Evolutionary conservation across 2,888 invertebrate genomes (phyloP).

Genomic region (Erebia epiphron): DNA sequence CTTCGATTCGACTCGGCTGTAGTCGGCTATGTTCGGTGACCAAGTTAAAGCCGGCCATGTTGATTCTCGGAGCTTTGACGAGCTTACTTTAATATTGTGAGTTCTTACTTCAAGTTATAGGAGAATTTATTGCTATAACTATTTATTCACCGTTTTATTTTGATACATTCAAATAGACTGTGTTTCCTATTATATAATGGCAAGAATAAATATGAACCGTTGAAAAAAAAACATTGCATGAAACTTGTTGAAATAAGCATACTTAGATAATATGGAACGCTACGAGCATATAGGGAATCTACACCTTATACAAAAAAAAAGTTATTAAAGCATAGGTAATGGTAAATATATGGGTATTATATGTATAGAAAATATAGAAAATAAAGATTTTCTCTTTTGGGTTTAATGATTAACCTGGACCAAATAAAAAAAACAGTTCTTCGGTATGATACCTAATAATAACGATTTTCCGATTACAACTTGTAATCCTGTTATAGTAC

Average conservation of each 20-base stretch:
- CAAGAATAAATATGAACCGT: too few species aligned
- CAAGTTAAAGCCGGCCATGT: constrained; percentile 2
- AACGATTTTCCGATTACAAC: constrained; percentile 3
- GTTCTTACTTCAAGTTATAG: too few species aligned
- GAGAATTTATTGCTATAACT: too few species aligned
- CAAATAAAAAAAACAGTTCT: neutral
- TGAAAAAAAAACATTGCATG: too few species aligned
- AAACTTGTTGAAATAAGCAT: too few species aligned
- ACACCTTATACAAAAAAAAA: too few species aligned
- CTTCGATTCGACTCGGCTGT: constrained; percentile 64
- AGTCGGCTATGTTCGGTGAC: constrained; percentile 48
- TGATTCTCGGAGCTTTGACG: constrained; percentile 15
- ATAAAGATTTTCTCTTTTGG: neutral
- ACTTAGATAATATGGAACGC: too few species aligned
- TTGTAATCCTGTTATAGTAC: constrained; percentile 1
- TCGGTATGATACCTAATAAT: neutral
- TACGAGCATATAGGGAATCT: too few species aligned
- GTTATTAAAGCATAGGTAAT: too few species aligned
- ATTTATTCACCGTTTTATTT: neutral
- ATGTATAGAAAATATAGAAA: neutral
- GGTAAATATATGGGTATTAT: neutral
- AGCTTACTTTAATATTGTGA: neutral
- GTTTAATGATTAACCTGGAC: neutral
- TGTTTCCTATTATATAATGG: neutral
- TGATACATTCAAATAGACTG: neutral